Percentiles rank a stretch among this genome's conserved stretches.
phyloP scores from a whole-genome alignment of 2,888 invertebrate species.

The Nasonovia ribisnigri region DNA sequence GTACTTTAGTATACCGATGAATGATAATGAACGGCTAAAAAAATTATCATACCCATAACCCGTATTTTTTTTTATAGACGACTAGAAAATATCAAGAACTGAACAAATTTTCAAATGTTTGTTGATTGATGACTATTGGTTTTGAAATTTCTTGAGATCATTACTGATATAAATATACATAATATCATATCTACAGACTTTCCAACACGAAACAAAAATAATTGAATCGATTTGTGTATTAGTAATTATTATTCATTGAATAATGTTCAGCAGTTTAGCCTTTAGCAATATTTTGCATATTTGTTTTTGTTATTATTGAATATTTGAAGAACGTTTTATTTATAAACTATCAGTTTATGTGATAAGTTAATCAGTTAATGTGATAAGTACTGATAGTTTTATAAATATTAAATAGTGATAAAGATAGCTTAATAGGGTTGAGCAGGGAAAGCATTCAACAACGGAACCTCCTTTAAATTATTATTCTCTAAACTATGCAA shows the following conservation, averaged over 20 bases:
- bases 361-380: background rate
- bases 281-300: background rate
- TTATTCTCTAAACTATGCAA: background rate
- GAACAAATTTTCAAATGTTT: background rate
- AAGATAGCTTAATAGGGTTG: background rate
- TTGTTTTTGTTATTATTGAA: background rate
- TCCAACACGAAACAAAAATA: background rate
- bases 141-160: background rate
- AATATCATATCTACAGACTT: background rate
- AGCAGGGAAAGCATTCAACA: background rate
- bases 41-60: background rate
- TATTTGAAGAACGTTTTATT: background rate
- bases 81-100: background rate
- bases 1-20: background rate
- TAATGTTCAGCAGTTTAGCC: background rate
- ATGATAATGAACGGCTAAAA: slow-evolving; percentile 1
- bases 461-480: background rate
- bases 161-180: no score
- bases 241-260: background rate
- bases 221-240: background rate
- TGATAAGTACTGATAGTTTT: background rate
- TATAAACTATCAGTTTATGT: background rate
- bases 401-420: background rate
- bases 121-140: background rate
- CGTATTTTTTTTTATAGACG: background rate